phyloP scores from a whole-genome alignment of 2,888 invertebrate species.

The Caenorhabditis sulstoni region DNA sequence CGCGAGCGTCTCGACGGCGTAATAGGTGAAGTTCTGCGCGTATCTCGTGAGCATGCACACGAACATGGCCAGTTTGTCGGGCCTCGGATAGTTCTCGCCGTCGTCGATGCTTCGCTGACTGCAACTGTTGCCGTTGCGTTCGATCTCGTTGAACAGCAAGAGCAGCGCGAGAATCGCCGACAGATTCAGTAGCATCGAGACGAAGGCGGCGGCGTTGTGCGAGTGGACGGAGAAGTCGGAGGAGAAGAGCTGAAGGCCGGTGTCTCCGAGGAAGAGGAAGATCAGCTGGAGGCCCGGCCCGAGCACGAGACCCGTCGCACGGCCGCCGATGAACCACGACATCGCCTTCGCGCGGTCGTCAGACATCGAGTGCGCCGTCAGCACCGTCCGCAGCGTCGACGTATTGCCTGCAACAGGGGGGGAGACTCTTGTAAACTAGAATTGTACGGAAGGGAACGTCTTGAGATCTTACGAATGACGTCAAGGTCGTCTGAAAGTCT shows the following conservation, averaged over 20 bases:
- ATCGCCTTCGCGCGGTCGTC: constrained; percentile 54
- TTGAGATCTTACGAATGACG: no score
- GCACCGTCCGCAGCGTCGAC: constrained; percentile 33
- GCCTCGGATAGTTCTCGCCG: constrained; percentile 48
- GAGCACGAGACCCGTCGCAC: constrained; percentile 40
- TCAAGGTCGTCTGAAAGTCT: no score
- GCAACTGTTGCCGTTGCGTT: constrained; percentile 39
- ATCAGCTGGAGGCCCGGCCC: constrained; percentile 54
- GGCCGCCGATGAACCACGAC: constrained; percentile 49
- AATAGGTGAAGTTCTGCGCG: constrained; percentile 51
- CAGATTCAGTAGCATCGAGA: constrained; percentile 41
- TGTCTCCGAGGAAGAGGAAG: constrained; percentile 42
- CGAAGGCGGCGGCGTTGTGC: constrained; percentile 48
- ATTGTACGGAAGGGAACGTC: no score
- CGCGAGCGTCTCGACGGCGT: constrained; percentile 49
- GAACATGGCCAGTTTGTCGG: constrained; percentile 51
- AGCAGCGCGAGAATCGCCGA: constrained; percentile 27
- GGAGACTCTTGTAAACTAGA: no score
- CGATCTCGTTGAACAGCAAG: constrained; percentile 33
- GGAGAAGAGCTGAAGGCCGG: constrained; percentile 31
- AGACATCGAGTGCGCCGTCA: constrained; percentile 43
- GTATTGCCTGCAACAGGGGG: constrained; percentile 53
- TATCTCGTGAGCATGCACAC: constrained; percentile 59
- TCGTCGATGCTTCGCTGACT: constrained; percentile 52
- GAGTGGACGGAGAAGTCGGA: constrained; percentile 39